phyloP scores from a whole-genome alignment of 2,113 vertebrate species.

The Grammomys dolichurus region DNA sequence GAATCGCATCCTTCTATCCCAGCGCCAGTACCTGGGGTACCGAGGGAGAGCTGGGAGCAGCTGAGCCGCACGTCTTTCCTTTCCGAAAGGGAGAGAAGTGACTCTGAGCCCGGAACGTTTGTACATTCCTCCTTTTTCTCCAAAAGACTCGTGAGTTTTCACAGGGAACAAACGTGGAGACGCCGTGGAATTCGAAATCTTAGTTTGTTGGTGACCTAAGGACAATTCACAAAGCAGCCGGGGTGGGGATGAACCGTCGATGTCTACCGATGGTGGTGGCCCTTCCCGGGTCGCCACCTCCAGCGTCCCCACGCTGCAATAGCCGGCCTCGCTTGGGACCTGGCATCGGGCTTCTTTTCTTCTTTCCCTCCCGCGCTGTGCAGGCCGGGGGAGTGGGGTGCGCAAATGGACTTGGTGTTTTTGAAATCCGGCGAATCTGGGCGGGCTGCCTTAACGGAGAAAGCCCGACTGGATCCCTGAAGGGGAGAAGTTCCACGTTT shows the following conservation, averaged over 20 bases:
- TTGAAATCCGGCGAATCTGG: background rate
- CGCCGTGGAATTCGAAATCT: background rate
- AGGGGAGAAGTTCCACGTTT: background rate
- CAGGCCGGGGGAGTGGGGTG: background rate
- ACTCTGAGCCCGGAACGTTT: background rate
- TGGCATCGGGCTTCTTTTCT: background rate
- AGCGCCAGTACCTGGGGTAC: background rate
- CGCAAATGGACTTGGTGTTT: accelerated
- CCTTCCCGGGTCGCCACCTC: background rate
- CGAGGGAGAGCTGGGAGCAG: background rate
- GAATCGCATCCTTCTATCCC: accelerated
- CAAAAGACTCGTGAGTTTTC: background rate
- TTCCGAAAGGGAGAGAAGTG: background rate
- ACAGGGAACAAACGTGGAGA: background rate
- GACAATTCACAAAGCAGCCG: no score
- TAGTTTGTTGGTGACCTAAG: background rate
- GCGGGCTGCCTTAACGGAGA: no score
- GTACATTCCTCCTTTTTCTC: no score
- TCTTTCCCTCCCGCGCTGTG: background rate
- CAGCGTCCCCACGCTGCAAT: background rate
- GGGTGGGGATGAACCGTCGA: background rate
- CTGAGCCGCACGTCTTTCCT: background rate
- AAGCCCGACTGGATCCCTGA: background rate
- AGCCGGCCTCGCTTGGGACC: background rate
- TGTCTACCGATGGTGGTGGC: background rate